Evolutionary conservation across 2,888 invertebrate species (phyloP).

Genomic region (Cryptophagus acutangulus): DNA sequence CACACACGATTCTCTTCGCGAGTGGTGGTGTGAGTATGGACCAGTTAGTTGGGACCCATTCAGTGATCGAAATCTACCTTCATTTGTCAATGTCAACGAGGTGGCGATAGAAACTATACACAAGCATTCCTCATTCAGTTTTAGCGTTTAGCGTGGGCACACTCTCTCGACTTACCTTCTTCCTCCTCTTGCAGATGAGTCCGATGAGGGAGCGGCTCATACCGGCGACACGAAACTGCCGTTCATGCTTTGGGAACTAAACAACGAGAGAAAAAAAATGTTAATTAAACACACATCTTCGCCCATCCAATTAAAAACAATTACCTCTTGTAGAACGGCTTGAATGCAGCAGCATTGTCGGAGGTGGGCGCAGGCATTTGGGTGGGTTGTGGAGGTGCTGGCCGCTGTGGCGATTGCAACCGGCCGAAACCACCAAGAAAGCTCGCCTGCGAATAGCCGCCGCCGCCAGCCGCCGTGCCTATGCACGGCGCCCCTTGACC

Average conservation of each 20-base stretch:
- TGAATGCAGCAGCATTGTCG: conserved; percentile 71
- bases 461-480: conserved; percentile 52
- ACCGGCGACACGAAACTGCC: conserved; percentile 73
- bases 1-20: conserved; percentile 28
- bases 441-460: conserved; percentile 53
- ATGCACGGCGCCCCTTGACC: conserved; percentile 50
- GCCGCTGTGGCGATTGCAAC: conserved; percentile 46
- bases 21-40: too few species aligned
- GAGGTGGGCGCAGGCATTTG: conserved; percentile 43
- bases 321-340: conserved; percentile 88
- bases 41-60: conserved; percentile 51
- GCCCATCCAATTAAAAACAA: conserved; percentile 27
- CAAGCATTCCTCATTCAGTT: conserved; percentile 46
- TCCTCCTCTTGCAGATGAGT: conserved; percentile 39
- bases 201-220: conserved; percentile 52
- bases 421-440: conserved; percentile 45
- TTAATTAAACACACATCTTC: conserved; percentile 22
- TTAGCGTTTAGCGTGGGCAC: conserved; percentile 29
- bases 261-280: conserved; percentile 31
- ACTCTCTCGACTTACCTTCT: conserved; percentile 10
- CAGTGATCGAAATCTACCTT: conserved; percentile 69
- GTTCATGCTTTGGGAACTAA: conserved; percentile 68
- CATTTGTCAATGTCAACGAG: conserved; percentile 72
- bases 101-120: conserved; percentile 46
- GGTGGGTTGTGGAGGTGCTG: conserved; percentile 46